Percentiles rank a stretch among this genome's conserved stretches.
phyloP scores from a whole-genome alignment of 2,888 invertebrate species.

The Neoaliturus tenellus region DNA sequence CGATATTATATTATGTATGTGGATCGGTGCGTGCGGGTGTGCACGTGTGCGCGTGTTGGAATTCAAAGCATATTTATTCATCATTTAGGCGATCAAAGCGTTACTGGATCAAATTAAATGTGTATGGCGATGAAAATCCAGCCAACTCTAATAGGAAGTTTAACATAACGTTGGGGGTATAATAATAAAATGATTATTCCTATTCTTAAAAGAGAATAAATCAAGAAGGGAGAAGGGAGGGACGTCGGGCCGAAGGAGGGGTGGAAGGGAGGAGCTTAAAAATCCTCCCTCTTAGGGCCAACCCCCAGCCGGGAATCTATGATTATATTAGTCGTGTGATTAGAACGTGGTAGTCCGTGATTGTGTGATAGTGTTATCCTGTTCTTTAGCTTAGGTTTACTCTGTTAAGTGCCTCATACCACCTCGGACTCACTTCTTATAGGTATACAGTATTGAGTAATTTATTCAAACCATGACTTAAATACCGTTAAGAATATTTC shows the following conservation, averaged over 20 bases:
- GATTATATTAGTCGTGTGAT: slow-evolving; percentile 65
- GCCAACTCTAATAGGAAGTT: slow-evolving; percentile 28
- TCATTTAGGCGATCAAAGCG: slow-evolving; percentile 18
- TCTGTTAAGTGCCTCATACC: slow-evolving; percentile 4
- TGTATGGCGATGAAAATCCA: slow-evolving; percentile 30
- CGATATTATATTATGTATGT: neutral
- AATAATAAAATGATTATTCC: slow-evolving; percentile 53
- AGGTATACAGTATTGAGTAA: neutral
- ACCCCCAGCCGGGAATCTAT: slow-evolving; percentile 60
- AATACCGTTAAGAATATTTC: neutral
- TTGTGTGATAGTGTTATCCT: slow-evolving; percentile 47
- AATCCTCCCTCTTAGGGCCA: slow-evolving; percentile 62
- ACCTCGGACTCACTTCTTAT: neutral
- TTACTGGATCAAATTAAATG: slow-evolving; percentile 7
- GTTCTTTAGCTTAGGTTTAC: slow-evolving; percentile 18
- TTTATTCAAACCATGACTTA: neutral
- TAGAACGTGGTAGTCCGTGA: slow-evolving; percentile 60
- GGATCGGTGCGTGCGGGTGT: neutral
- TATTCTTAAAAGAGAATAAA: slow-evolving; percentile 49
- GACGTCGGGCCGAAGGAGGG: slow-evolving; percentile 48
- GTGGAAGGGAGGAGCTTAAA: slow-evolving; percentile 63
- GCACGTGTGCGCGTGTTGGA: neutral
- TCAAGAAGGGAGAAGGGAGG: slow-evolving; percentile 37
- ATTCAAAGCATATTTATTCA: slow-evolving; percentile 31
- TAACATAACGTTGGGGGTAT: slow-evolving; percentile 20